Evolutionary conservation across 2,888 invertebrate genomes (phyloP).

Genomic region (Vannuccia rotundouncinata): DNA sequence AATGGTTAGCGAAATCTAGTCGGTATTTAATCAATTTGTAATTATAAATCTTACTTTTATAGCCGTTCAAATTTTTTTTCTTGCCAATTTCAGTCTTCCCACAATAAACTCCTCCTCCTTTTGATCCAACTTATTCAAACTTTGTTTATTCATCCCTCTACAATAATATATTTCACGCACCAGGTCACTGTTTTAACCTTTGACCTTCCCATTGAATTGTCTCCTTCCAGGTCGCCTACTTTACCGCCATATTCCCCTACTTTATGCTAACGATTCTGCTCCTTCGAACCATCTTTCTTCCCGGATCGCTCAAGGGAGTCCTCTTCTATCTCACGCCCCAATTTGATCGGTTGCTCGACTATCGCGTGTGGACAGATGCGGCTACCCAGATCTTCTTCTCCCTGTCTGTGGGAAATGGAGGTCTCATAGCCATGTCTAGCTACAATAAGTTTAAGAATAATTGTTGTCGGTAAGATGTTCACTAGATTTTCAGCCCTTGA

Average conservation of each 20-base stretch:
- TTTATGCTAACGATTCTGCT: slow-evolving; percentile 63
- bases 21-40: too few relatives aligned
- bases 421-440: slow-evolving; percentile 51
- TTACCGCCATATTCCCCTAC: slow-evolving; percentile 58
- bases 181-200: too few relatives aligned
- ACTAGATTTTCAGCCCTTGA: background rate
- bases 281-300: slow-evolving; percentile 70
- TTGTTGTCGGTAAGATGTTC: slow-evolving; percentile 9
- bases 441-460: slow-evolving; percentile 24
- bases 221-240: slow-evolving; percentile 58
- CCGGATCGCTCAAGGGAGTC: slow-evolving; percentile 71
- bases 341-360: slow-evolving; percentile 66
- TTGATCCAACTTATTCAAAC: too few relatives aligned
- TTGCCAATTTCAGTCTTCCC: too few relatives aligned
- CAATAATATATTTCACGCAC: too few relatives aligned
- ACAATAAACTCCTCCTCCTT: too few relatives aligned
- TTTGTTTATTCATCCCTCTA: too few relatives aligned
- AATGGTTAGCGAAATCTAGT: too few relatives aligned
- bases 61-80: too few relatives aligned
- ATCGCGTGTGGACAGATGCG: slow-evolving; percentile 52
- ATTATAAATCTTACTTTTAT: too few relatives aligned
- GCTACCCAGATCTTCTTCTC: slow-evolving; percentile 53
- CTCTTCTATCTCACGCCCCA: slow-evolving; percentile 72
- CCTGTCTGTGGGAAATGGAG: slow-evolving; percentile 51
- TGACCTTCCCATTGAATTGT: slow-evolving; percentile 7